These are phyloP conservation scores for Syrmaticus mikado DNA, from an alignment of 2,113 vertebrate species.

Conservation along the genomic window DNA sequence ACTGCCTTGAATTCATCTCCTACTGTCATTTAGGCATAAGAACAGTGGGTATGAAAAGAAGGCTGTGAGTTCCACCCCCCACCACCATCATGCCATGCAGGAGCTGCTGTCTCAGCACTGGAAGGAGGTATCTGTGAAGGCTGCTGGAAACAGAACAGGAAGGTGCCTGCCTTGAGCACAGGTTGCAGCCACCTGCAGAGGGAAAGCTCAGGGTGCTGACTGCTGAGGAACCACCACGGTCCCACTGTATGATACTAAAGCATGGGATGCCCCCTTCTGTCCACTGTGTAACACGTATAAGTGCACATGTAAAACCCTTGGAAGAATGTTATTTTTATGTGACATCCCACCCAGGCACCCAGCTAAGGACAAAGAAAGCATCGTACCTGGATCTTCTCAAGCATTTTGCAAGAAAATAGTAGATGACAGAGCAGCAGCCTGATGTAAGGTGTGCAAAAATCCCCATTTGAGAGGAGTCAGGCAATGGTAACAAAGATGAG, in stretches of 20 bases:
- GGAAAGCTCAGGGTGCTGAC: neutral
- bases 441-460: neutral
- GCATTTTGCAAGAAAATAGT: neutral
- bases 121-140: too few species aligned
- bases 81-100: too few species aligned
- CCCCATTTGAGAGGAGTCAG: too few species aligned
- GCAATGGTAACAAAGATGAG: neutral
- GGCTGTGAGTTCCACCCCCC: neutral
- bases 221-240: neutral
- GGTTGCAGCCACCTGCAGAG: too few species aligned
- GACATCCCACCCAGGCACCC: neutral
- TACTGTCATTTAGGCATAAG: neutral
- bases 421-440: accelerated
- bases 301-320: neutral
- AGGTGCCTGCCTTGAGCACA: too few species aligned
- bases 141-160: too few species aligned
- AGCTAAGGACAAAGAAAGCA: neutral
- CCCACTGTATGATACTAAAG: too few species aligned
- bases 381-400: neutral
- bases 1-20: neutral
- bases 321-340: neutral
- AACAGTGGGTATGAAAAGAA: neutral
- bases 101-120: too few species aligned
- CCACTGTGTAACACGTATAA: neutral
- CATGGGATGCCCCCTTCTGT: neutral